These are phyloP conservation scores for Zaprionus camerounensis DNA, from an alignment of 1,140 invertebrate genomes.

Conservation along the genomic window DNA sequence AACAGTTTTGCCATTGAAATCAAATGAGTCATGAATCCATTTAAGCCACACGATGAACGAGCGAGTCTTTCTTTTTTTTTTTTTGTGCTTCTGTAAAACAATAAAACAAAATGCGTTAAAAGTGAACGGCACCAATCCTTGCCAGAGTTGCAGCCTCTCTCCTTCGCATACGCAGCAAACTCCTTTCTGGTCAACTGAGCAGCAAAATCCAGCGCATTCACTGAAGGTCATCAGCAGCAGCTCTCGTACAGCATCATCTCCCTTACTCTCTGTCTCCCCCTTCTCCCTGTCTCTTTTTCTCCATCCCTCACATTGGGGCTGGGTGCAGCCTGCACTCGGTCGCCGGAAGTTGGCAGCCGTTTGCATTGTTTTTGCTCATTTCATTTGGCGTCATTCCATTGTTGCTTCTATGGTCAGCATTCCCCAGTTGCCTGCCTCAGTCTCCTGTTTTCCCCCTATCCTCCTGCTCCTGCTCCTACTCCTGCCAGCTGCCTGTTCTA, in stretches of 20 bases:
- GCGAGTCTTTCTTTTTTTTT: neutral
- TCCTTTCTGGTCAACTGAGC: slow-evolving; percentile 52
- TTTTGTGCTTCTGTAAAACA: slow-evolving; percentile 38
- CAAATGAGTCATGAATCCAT: slow-evolving; percentile 71
- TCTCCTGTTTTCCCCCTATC: neutral
- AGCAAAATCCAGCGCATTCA: slow-evolving; percentile 28
- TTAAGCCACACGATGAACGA: slow-evolving; percentile 39
- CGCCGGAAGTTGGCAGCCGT: slow-evolving; percentile 74
- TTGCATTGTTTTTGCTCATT: slow-evolving; percentile 79
- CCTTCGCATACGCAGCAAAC: slow-evolving; percentile 1
- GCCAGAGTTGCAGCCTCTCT: slow-evolving; percentile 17
- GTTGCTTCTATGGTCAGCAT: slow-evolving; percentile 55
- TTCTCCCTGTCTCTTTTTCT: slow-evolving; percentile 14
- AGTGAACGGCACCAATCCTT: slow-evolving; percentile 46
- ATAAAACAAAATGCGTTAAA: slow-evolving; percentile 43
- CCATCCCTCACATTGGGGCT: slow-evolving; percentile 6
- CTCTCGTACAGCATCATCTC: neutral
- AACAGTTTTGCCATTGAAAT: slow-evolving; percentile 76
- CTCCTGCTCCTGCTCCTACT: slow-evolving; percentile 3
- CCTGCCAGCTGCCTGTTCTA: neutral
- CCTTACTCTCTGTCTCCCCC: slow-evolving; percentile 12
- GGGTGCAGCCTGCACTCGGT: slow-evolving; percentile 12
- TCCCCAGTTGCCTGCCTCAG: slow-evolving; percentile 3
- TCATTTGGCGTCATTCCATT: slow-evolving; percentile 75
- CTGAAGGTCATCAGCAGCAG: slow-evolving; percentile 37